Base-by-base conservation (phyloP, 2,888 invertebrate genomes). In the Synergus gifuensis region DNA sequence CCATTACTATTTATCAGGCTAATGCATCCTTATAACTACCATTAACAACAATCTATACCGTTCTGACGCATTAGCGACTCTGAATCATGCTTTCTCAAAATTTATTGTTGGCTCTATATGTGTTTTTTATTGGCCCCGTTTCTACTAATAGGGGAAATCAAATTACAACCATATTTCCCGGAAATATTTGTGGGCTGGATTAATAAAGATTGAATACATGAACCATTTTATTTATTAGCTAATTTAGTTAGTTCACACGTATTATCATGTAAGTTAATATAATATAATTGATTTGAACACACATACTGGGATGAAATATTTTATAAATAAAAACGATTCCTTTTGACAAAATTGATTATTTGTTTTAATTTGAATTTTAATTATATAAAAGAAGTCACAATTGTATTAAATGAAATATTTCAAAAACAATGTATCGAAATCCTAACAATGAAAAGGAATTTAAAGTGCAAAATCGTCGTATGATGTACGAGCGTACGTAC, bases 1-100 rank as follows among this genome's bases (percentile, higher is more conserved):
- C 91, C 90, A 92, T 92, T 90, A 91, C 92, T 92, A 91, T 92
- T 92, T 92, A 92, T 92, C 92, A 91, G 91, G 85, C 90, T 92
- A 92, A 91, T 92, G 92, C 88, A 87, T 89, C 88, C 91, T 90
- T 89, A 91, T 89, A 89, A 91, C 90, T 89, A 86, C 90, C 91
- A 90, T 91, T 91, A 91, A 91, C 92, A 90, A 92, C 89, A 89
- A 92, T 92, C 90, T 90, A 89, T 88, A 87, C 28, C 85, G 86
- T 82, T 86, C 87, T 85, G 86, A 83, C 87, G 88, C 88, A 90
- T 91, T 90, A 90, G 86, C 83, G 83, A 82, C 85, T 82, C 79
- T 78, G 78, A 78, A 66, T 67, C 76, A 44, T 77, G 49, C 78
- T 77, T 49, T 67, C 77, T 54, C 67, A 64, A 76, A 82, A 82